A percentile compares a stretch with the other conserved stretches of the same genome.
These are phyloP conservation scores for Microcebus lehilahytsara DNA, from an alignment of 2,113 vertebrate species.

Conservation along the genomic window DNA sequence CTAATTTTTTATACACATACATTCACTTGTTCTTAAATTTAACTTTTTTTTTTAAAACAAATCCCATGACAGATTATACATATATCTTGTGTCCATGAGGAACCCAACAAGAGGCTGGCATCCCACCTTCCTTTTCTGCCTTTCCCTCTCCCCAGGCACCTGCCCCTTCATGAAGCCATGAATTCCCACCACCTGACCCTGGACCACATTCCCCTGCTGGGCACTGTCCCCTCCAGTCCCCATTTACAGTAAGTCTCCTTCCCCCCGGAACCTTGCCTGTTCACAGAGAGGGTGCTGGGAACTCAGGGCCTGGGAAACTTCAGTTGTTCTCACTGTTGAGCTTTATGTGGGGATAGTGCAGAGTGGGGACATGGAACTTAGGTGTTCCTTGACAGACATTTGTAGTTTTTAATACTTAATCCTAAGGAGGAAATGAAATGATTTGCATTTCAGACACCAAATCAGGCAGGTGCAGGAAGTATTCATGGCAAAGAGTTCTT, in stretches of 20 bases:
- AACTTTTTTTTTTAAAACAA: background rate
- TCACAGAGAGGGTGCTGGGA: background rate
- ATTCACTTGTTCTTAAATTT: background rate
- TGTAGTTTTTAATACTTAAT: background rate
- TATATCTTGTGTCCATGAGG: background rate
- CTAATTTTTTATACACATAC: background rate
- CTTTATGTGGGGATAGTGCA: background rate
- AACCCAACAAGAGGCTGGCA: background rate
- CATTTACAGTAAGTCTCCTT: background rate
- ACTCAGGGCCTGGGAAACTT: background rate
- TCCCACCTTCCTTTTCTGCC: background rate
- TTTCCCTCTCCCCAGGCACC: background rate
- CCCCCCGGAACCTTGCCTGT: background rate
- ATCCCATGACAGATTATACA: background rate
- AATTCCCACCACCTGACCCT: background rate
- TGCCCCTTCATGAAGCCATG: background rate
- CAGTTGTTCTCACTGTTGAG: background rate
- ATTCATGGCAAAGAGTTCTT: background rate
- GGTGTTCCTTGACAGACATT: background rate
- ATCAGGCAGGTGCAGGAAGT: background rate
- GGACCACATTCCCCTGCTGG: background rate
- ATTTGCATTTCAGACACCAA: background rate
- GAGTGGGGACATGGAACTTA: background rate
- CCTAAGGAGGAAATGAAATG: background rate
- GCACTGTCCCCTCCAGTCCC: background rate